These are phyloP conservation scores for Perizoma flavofasciatum DNA, from an alignment of 2,888 invertebrate genomes.

Conservation along the genomic window DNA sequence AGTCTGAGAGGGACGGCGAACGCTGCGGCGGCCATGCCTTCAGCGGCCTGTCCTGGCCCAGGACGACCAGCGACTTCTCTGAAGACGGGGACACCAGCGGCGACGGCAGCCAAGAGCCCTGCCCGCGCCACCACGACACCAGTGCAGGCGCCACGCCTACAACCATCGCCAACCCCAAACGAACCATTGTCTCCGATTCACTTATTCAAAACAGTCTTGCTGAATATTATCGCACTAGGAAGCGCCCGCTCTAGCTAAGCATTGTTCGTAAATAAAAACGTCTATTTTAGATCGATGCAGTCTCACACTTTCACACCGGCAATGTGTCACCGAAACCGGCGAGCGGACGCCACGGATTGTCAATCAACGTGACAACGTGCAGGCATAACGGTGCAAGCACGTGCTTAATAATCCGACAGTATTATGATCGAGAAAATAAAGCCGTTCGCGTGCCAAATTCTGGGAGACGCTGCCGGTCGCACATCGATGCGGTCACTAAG, in stretches of 20 bases:
- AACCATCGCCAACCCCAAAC: slow-evolving; percentile 77
- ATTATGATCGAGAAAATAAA: slow-evolving; percentile 34
- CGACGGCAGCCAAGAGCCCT: slow-evolving; percentile 56
- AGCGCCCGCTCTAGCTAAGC: slow-evolving; percentile 45
- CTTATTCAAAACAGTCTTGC: slow-evolving; percentile 13
- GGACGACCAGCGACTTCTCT: slow-evolving; percentile 66
- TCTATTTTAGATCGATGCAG: slow-evolving; percentile 71
- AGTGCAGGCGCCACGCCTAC: slow-evolving; percentile 80
- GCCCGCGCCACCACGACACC: slow-evolving; percentile 79
- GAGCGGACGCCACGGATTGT: slow-evolving; percentile 56
- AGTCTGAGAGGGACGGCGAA: slow-evolving; percentile 79
- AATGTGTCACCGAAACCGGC: slow-evolving; percentile 62
- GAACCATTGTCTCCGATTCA: slow-evolving; percentile 63
- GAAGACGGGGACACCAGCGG: slow-evolving; percentile 52
- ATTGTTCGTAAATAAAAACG: slow-evolving; percentile 70
- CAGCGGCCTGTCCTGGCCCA: slow-evolving; percentile 58
- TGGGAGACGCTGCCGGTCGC: slow-evolving; percentile 36
- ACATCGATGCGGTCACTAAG: slow-evolving; percentile 41
- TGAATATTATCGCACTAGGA: slow-evolving; percentile 46
- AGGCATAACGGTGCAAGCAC: slow-evolving; percentile 44
- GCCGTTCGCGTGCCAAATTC: slow-evolving; percentile 44
- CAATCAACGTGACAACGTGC: slow-evolving; percentile 53
- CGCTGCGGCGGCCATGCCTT: slow-evolving; percentile 65
- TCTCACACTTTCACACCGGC: slow-evolving; percentile 63
- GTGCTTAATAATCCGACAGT: slow-evolving; percentile 43